Base-by-base conservation (phyloP, 2,797 vertebrate genomes). In the Brachymystax lenok region DNA sequence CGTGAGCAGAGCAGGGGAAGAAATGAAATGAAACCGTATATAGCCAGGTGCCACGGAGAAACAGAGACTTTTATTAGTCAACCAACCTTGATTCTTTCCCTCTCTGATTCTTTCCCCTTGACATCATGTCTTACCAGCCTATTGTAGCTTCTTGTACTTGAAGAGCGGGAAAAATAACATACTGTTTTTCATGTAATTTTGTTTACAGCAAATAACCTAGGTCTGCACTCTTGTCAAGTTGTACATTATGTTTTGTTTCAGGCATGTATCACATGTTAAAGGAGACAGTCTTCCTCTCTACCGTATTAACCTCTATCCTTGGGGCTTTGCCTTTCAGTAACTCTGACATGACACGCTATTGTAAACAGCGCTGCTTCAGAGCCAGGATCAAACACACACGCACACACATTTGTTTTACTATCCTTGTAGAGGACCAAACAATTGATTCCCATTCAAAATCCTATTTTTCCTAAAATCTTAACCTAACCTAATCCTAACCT, bases 1-100 rank as follows among this genome's bases (percentile, higher is more conserved):
- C 85, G 85, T 78, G 88, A 90, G 88, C 83, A 74, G 87, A 90
- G 87, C 89, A 85, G 83, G 74, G 81, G 82, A 84, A 89, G 79
- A 90, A 93, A 92, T 88, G 81, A 92, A 91, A 90, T 87, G 88
- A 92, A 92, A 92, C 83, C 76, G 82, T 89, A 90, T 88, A 90
- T 86, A 88, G 85, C 88, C 90, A 93, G 90, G 90, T 92, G 90
- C 89, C 90, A 89, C 82, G 77, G 85, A 90, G 82, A 63, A 88
- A 87, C 81, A 88, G 81, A 76, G 82, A 70, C 54, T 91, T 89
- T 88, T 90, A 92, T 93, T 92, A 86, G 82, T 83, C 84, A 85
- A 80, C 80, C 88, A 83, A 85, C 77, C 81, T 85, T 88, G 81
- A 86, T 84, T 85, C 83, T 72, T 80, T 84, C 76, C 76, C 80